A percentile compares a stretch with the other conserved stretches of the same genome.
phyloP scores from a whole-genome alignment of 2,113 vertebrate species.

The Etheostoma cragini region DNA sequence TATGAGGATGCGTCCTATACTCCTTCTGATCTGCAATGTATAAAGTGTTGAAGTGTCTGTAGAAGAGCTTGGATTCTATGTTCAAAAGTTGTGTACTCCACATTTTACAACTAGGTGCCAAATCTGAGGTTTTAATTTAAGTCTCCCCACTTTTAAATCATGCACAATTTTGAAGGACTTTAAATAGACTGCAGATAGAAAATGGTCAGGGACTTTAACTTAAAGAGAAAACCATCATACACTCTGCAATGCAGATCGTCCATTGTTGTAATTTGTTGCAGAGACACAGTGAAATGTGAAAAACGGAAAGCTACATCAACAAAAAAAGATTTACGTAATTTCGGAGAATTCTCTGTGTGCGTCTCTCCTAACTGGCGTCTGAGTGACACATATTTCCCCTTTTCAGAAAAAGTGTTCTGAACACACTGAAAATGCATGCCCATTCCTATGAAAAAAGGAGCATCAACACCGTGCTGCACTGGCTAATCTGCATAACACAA shows the following conservation, averaged over 20 bases:
- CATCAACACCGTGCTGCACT: constrained; percentile 1
- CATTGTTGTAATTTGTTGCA: not conserved
- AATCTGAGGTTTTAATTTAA: not conserved
- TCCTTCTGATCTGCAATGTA: no score
- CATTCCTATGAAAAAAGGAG: constrained; percentile 12
- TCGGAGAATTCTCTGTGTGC: not conserved
- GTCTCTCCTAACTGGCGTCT: not conserved
- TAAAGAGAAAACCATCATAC: not conserved
- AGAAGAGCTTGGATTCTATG: not conserved
- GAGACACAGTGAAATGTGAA: not conserved
- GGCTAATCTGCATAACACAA: constrained; percentile 31
- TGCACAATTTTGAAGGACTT: not conserved
- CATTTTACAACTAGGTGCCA: not conserved
- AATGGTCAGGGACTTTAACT: not conserved
- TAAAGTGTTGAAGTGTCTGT: not conserved
- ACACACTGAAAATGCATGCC: not conserved
- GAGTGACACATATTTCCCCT: not conserved
- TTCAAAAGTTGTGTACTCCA: not conserved
- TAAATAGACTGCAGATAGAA: constrained; percentile 1
- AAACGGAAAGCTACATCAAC: not conserved
- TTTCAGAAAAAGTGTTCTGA: constrained; percentile 10
- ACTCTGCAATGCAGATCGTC: not conserved
- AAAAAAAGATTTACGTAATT: constrained; percentile 4
- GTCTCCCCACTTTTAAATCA: not conserved
- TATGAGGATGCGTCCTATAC: not conserved